Base-by-base conservation (phyloP, 1,140 invertebrate species). In the Anagrus nilaparvatae region DNA sequence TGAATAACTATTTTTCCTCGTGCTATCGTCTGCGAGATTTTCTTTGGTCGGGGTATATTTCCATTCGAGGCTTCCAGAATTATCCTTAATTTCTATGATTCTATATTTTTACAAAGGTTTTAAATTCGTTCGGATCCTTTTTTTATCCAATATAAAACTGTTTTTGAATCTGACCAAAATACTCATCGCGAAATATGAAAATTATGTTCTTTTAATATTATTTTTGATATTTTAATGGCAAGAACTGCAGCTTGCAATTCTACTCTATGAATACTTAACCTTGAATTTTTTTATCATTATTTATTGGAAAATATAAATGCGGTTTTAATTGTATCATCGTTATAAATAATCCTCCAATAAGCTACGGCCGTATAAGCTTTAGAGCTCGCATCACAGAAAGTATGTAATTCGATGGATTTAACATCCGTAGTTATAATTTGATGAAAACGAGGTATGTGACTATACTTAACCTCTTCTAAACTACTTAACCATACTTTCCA, bases 211-310 rank as follows among this genome's bases (percentile, higher is more conserved):
- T 5, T 7, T 9, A 4, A 5, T 3, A 38, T 24, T 3, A 17
- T 21, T 23, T 30, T 34, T 9, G 21, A n/a, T 29, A 44, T 18
- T 16, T 35, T 19, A 3, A 21, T 18, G 3, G 12, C 39, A 3
- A 47, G 12, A 21, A 48, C 33, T 6, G 36, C 51, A 3, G 36
- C 46, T 39, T 53, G 51, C 8, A 53, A 16, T 38, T 51, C 51
- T 14, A 53, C n/a, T n/a, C n/a, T n/a, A n/a, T n/a, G n/a, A n/a
- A n/a, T n/a, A n/a, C n/a, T n/a, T n/a, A n/a, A n/a, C n/a, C n/a
- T n/a, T n/a, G n/a, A n/a, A n/a, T n/a, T n/a, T n/a, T n/a, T n/a
- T n/a, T n/a, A n/a, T n/a, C n/a, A n/a, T n/a, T n/a, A n/a, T n/a
- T n/a, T n/a, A n/a, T n/a, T n/a, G n/a, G n/a, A n/a, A n/a, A n/a